Percentiles rank a stretch among this genome's conserved stretches.
These are phyloP conservation scores for Automeris io DNA, from an alignment of 2,888 invertebrate species.

Conservation along the genomic window DNA sequence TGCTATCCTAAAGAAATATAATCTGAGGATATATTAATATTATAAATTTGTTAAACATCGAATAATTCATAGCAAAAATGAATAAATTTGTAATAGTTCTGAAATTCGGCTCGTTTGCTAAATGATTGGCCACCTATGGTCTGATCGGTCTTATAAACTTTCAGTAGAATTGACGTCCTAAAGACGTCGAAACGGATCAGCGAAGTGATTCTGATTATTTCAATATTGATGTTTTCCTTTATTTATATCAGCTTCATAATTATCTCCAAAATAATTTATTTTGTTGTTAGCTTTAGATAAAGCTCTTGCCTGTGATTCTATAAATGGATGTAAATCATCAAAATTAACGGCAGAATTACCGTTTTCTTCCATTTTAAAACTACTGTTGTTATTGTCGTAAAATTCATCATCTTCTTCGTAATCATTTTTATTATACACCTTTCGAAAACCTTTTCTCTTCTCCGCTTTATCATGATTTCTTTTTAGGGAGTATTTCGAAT, in stretches of 20 bases:
- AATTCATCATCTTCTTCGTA: constrained; percentile 62
- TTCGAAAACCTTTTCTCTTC: constrained; percentile 53
- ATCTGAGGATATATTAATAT: too few species aligned
- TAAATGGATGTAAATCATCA: constrained; percentile 41
- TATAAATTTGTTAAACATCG: too few species aligned
- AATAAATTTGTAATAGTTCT: too few species aligned
- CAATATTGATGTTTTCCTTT: constrained; percentile 26
- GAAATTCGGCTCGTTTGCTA: too few species aligned
- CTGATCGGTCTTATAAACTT: too few species aligned
- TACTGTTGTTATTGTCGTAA: constrained; percentile 51
- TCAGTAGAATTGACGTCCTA: too few species aligned
- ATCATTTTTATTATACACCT: constrained; percentile 62
- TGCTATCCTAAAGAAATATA: too few species aligned
- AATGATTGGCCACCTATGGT: too few species aligned
- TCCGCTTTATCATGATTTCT: constrained; percentile 48
- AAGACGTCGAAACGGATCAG: too few species aligned
- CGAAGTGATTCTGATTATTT: too few species aligned
- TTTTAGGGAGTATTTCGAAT: constrained; percentile 34
- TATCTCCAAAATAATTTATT: constrained; percentile 27
- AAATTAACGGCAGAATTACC: constrained; percentile 31
- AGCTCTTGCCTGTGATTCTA: constrained; percentile 38
- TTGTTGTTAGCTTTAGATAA: constrained; percentile 26
- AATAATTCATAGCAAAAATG: too few species aligned
- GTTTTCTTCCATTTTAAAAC: constrained; percentile 35
- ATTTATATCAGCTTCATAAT: constrained; percentile 23